phyloP scores from a whole-genome alignment of 2,888 invertebrate species.

The Scaptomyza caliginosa region DNA sequence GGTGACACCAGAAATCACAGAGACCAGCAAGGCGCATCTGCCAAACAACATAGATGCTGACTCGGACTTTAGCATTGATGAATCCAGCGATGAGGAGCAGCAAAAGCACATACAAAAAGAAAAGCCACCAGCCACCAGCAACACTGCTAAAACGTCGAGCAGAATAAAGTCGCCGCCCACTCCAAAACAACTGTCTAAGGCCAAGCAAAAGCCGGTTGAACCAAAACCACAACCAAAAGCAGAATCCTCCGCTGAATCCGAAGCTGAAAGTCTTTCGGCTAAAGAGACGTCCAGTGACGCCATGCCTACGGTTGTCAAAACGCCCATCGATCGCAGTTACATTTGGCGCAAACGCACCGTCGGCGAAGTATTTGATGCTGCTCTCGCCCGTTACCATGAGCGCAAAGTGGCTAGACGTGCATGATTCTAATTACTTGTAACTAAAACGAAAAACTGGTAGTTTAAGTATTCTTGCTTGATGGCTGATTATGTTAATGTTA shows the following conservation, averaged over 20 bases:
- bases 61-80: conserved; percentile 89
- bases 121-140: not conserved
- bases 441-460: conserved; percentile 12
- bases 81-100: conserved; percentile 62
- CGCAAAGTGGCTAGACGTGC: conserved; percentile 86
- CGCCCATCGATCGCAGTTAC: conserved; percentile 55
- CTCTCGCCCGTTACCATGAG: conserved; percentile 90
- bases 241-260: conserved; percentile 28
- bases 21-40: conserved; percentile 83
- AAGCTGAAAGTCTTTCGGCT: not conserved
- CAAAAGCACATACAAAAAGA: not conserved
- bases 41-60: conserved; percentile 89
- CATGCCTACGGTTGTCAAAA: conserved; percentile 15
- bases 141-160: not conserved
- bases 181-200: not conserved
- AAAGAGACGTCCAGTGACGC: not conserved
- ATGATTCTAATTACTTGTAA: conserved; percentile 18
- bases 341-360: conserved; percentile 94
- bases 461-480: not conserved
- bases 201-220: conserved; percentile 7
- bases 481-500: conserved; percentile 47
- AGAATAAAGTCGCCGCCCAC: not conserved
- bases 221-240: conserved; percentile 4
- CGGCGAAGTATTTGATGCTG: conserved; percentile 90
- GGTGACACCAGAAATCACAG: conserved; percentile 55